Conservation (phyloP, 2,113 vertebrate genomes). For the Amblyopsis rosae region DNA sequence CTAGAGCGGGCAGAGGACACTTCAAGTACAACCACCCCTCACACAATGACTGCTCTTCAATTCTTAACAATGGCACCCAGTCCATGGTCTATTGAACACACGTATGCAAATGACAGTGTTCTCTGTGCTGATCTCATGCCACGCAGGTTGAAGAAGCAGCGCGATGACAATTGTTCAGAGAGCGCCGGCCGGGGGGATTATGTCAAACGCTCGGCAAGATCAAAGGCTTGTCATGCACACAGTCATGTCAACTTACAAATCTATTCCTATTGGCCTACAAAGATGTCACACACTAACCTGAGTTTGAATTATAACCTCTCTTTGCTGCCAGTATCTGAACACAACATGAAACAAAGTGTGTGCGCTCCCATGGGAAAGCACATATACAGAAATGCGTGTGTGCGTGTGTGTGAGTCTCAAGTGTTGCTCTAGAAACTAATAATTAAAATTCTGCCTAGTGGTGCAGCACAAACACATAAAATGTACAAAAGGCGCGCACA, state of each 20-base stretch:
- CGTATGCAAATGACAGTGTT: background rate
- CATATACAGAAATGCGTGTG: background rate
- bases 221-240: slow-evolving; percentile 34
- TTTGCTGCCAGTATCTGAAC: no score
- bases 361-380: background rate
- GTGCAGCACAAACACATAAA: slow-evolving; percentile 29
- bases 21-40: no score
- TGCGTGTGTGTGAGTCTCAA: slow-evolving; percentile 20
- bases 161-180: slow-evolving; percentile 27
- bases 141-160: slow-evolving; percentile 26
- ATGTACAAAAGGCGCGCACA: slow-evolving; percentile 1
- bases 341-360: background rate
- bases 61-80: no score
- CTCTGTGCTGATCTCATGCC: slow-evolving; percentile 14
- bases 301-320: no score
- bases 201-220: slow-evolving; percentile 28
- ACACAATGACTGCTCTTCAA: slow-evolving; percentile 6
- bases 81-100: slow-evolving; percentile 5
- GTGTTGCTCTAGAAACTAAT: slow-evolving; percentile 29
- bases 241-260: no score
- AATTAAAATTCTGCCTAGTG: slow-evolving; percentile 53
- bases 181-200: slow-evolving; percentile 35
- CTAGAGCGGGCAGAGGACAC: slow-evolving; percentile 12
- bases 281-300: no score
- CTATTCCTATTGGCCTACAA: no score